Conservation (phyloP, 2,888 invertebrate species). For the Thumatha senex region DNA sequence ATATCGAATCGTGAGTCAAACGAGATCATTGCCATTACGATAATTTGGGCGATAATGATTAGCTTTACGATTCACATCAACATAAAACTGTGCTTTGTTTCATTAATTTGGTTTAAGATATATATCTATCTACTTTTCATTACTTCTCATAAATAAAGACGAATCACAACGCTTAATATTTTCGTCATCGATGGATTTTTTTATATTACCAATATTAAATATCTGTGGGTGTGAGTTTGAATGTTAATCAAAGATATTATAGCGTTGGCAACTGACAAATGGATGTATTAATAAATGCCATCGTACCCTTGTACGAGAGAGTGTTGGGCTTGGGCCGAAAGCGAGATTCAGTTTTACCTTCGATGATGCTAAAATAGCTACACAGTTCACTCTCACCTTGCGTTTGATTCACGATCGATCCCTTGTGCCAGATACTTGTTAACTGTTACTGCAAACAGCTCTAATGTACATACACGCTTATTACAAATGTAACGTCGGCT, state of each 20-base stretch:
- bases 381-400: constrained; percentile 81
- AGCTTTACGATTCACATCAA: constrained; percentile 43
- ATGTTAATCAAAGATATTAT: constrained; percentile 53
- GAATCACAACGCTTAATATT: constrained; percentile 25
- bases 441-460: constrained; percentile 70
- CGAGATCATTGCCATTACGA: constrained; percentile 73
- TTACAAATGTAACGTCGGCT: constrained; percentile 45
- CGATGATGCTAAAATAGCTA: constrained; percentile 81
- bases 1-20: constrained; percentile 56
- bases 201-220: constrained; percentile 10
- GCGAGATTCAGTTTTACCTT: constrained; percentile 82
- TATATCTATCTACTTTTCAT: constrained; percentile 12
- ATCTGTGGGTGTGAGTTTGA: constrained; percentile 34
- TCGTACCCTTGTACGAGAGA: constrained; percentile 77
- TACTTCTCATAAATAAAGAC: constrained; percentile 7
- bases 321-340: constrained; percentile 80
- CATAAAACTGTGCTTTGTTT: constrained; percentile 42
- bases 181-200: constrained; percentile 5
- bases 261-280: constrained; percentile 69
- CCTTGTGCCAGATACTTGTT: constrained; percentile 81
- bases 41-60: constrained; percentile 56
- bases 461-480: constrained; percentile 48
- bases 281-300: constrained; percentile 77
- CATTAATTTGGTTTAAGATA: constrained; percentile 35
- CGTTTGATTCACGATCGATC: constrained; percentile 83